Evolutionary conservation across 2,797 vertebrate genomes (phyloP).

Genomic region (Centropyge bicolor): DNA sequence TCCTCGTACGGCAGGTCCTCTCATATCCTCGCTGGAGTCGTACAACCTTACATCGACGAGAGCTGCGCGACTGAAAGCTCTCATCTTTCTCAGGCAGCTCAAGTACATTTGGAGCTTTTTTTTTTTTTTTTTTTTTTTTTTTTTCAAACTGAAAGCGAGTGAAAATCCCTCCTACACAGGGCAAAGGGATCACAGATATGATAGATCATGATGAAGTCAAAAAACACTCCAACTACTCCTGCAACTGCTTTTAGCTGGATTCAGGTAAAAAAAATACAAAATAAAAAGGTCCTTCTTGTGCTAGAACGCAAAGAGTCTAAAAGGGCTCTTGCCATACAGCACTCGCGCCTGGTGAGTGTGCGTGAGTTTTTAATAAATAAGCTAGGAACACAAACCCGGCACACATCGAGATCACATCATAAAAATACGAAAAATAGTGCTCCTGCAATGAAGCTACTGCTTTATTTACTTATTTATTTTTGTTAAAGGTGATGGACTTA

Average conservation of each 20-base stretch:
- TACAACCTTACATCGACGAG: conserved; percentile 34
- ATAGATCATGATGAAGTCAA: conserved; percentile 53
- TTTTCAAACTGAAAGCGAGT: conserved; percentile 49
- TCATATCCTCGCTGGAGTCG: conserved; percentile 36
- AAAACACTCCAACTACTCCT: conserved; percentile 53
- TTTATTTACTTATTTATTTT: neutral
- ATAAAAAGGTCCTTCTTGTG: conserved; percentile 33
- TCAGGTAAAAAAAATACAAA: conserved; percentile 21
- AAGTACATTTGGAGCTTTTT: conserved; percentile 63
- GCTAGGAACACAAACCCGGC: conserved; percentile 28
- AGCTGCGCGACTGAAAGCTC: conserved; percentile 50
- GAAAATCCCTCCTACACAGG: conserved; percentile 72
- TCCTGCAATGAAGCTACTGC: neutral
- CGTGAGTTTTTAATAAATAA: conserved; percentile 39
- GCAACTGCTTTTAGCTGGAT: conserved; percentile 48
- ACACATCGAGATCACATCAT: conserved; percentile 20
- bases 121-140: conserved; percentile 40
- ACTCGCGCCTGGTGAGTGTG: conserved; percentile 13
- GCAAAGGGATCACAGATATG: conserved; percentile 50
- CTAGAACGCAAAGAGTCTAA: conserved; percentile 33
- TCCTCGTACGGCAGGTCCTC: conserved; percentile 31
- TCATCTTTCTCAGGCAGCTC: conserved; percentile 61
- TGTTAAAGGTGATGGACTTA: neutral
- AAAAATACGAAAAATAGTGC: conserved; percentile 13
- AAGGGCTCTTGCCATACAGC: conserved; percentile 35